These are phyloP conservation scores for Eristalinus sepulchralis DNA, from an alignment of 2,888 invertebrate species.

Conservation along the genomic window DNA sequence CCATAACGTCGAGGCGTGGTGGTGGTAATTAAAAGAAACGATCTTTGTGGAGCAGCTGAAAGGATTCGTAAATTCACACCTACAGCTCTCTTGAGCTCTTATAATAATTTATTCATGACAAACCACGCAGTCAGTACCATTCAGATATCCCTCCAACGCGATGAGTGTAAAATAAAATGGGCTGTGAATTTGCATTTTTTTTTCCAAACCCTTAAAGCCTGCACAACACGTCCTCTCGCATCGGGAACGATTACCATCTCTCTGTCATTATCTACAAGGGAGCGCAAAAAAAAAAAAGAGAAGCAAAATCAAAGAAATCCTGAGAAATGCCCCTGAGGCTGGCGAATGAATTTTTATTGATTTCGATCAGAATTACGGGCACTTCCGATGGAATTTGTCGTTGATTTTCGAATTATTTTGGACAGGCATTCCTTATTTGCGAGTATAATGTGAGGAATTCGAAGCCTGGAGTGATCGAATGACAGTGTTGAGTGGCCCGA, in stretches of 20 bases:
- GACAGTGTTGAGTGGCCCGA: background rate
- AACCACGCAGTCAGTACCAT: too few species aligned
- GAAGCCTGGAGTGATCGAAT: background rate
- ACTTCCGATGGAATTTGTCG: slow-evolving; percentile 26
- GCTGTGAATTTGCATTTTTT: too few species aligned
- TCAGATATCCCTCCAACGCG: too few species aligned
- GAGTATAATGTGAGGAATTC: slow-evolving; percentile 5
- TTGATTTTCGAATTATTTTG: slow-evolving; percentile 15
- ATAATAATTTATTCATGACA: too few species aligned
- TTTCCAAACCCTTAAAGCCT: background rate
- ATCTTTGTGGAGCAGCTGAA: too few species aligned
- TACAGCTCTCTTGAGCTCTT: too few species aligned
- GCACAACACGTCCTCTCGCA: background rate
- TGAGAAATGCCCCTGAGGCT: background rate
- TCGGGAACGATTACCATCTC: background rate
- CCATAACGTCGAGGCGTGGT: too few species aligned
- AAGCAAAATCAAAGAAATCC: background rate
- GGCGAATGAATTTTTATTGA: slow-evolving; percentile 37
- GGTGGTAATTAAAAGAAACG: too few species aligned
- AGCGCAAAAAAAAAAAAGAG: background rate
- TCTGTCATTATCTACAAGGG: background rate
- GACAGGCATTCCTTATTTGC: background rate
- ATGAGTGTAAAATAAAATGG: too few species aligned
- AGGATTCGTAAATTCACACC: too few species aligned
- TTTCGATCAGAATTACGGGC: slow-evolving; percentile 5